These are phyloP conservation scores for Burhinus oedicnemus DNA, from an alignment of 2,113 vertebrate genomes.

Conservation along the genomic window DNA sequence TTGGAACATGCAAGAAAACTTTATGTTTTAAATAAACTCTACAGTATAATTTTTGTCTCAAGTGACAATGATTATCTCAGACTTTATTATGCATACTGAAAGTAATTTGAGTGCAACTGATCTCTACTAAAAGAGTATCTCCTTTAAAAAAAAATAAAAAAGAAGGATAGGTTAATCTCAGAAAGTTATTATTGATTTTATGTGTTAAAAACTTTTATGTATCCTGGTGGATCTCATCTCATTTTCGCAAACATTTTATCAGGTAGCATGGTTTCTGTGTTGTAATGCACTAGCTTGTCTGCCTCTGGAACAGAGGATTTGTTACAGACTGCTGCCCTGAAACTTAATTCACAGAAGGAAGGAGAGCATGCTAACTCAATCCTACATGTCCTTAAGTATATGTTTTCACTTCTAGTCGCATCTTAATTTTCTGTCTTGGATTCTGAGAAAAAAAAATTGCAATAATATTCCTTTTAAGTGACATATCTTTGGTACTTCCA, in stretches of 20 bases:
- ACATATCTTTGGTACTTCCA: neutral
- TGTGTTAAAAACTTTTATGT: neutral
- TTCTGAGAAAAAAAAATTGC: neutral
- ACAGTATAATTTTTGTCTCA: neutral
- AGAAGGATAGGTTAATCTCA: neutral
- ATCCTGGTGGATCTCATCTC: neutral
- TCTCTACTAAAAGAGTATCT: neutral
- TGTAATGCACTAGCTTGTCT: neutral
- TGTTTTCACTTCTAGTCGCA: neutral
- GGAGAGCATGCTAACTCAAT: neutral
- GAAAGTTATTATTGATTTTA: neutral
- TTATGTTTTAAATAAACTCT: neutral
- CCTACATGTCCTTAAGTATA: neutral
- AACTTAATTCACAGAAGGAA: slow-evolving; percentile 14
- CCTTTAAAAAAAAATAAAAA: neutral
- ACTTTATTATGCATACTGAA: neutral
- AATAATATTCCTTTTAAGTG: neutral
- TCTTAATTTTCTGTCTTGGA: neutral
- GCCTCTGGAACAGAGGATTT: neutral
- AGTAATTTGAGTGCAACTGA: neutral
- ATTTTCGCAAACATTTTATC: slow-evolving; percentile 19
- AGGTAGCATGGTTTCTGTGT: neutral
- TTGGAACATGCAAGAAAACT: neutral
- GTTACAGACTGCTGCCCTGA: slow-evolving; percentile 13
- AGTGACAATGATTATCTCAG: neutral